These are phyloP conservation scores for Castor canadensis DNA, from an alignment of 2,113 vertebrate genomes.

Conservation along the genomic window DNA sequence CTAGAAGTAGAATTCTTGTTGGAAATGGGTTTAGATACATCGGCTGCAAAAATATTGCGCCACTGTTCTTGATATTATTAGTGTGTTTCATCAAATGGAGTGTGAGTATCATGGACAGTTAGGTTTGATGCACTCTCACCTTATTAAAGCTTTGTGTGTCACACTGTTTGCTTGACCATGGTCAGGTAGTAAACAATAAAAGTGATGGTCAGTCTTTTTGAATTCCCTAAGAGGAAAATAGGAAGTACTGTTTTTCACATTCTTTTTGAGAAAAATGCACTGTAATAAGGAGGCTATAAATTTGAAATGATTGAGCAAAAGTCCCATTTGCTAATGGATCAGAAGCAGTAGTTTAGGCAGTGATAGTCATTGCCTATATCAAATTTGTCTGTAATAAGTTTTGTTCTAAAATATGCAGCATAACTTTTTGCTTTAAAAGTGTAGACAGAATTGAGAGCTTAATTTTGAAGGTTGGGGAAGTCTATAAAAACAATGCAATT, in stretches of 20 bases:
- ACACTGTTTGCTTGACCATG: not conserved
- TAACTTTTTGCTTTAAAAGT: conserved; percentile 12
- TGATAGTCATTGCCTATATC: not conserved
- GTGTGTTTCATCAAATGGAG: not conserved
- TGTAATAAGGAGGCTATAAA: not conserved
- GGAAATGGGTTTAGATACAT: not conserved
- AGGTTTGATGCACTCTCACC: not conserved
- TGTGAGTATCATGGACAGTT: not conserved
- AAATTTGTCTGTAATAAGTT: not conserved
- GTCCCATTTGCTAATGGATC: not conserved
- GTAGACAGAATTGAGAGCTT: not conserved
- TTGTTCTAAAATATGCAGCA: not conserved
- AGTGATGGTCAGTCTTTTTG: not conserved
- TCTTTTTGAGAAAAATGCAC: not conserved
- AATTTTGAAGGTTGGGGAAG: not conserved
- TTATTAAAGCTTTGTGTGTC: conserved; percentile 19
- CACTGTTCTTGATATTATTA: not conserved
- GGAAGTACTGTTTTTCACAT: not conserved
- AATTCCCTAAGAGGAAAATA: not conserved
- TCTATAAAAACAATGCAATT: not conserved
- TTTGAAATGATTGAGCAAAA: not conserved
- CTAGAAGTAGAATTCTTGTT: not conserved
- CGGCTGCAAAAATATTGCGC: not conserved
- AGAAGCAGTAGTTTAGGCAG: not conserved
- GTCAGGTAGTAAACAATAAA: not conserved